Conservation (phyloP, 2,113 vertebrate species). For the Neolamprologus hecqui region DNA sequence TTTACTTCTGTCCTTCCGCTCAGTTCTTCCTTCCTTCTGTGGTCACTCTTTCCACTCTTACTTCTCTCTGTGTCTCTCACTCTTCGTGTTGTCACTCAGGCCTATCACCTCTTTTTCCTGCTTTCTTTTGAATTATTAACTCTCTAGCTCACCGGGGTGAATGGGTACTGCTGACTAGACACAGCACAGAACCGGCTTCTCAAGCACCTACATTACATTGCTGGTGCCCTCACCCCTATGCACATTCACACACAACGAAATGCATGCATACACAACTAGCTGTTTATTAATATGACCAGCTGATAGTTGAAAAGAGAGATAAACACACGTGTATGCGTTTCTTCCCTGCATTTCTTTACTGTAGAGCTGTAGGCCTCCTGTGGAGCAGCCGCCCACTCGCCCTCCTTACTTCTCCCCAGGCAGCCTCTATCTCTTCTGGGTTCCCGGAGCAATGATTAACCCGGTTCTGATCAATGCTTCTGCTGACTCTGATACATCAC, state of each 20-base stretch:
- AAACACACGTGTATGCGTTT: neutral
- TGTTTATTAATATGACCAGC: neutral
- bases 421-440: slow-evolving; percentile 51
- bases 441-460: slow-evolving; percentile 77
- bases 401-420: slow-evolving; percentile 50
- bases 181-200: slow-evolving; percentile 61
- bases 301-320: neutral
- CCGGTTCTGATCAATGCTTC: slow-evolving; percentile 72
- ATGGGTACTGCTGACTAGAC: slow-evolving; percentile 70
- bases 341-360: slow-evolving; percentile 36
- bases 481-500: slow-evolving; percentile 78
- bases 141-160: slow-evolving; percentile 62
- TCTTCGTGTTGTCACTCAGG: slow-evolving; percentile 30
- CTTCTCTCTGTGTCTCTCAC: neutral
- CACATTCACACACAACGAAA: neutral
- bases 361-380: slow-evolving; percentile 32
- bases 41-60: neutral
- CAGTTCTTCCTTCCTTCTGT: neutral
- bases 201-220: slow-evolving; percentile 46
- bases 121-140: slow-evolving; percentile 74
- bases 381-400: slow-evolving; percentile 49
- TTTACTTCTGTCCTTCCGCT: neutral
- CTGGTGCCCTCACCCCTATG: neutral
- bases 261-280: neutral
- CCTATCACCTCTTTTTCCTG: slow-evolving; percentile 35